phyloP scores from a whole-genome alignment of 2,797 vertebrate species.

The Neosilurus mollespiculum region DNA sequence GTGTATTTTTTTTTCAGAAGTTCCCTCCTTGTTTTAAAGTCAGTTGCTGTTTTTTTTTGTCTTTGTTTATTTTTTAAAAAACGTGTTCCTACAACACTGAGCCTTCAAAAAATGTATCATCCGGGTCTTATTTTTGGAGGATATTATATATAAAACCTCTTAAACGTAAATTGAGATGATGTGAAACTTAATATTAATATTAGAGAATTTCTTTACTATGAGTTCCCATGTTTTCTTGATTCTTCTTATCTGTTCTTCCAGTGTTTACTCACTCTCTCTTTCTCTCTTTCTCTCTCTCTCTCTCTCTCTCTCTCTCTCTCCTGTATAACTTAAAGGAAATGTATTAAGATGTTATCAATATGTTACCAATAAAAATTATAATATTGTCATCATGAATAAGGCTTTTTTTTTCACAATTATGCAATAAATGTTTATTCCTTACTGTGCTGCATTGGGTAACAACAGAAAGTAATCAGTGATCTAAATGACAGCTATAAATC shows the following conservation, averaged over 20 bases:
- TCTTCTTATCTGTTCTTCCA: conserved; percentile 61
- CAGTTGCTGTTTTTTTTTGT: conserved; percentile 7
- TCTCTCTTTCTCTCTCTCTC: no score
- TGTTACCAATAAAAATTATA: conserved; percentile 70
- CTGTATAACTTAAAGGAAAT: conserved; percentile 61
- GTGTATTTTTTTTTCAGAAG: conserved; percentile 43
- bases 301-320: conserved; percentile 24
- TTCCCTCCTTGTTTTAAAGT: background rate
- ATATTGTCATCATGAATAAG: conserved; percentile 50
- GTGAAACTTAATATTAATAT: conserved; percentile 52
- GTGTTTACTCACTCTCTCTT: conserved; percentile 53
- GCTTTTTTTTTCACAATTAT: background rate
- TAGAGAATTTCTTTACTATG: conserved; percentile 40
- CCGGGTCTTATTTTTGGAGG: conserved; percentile 44
- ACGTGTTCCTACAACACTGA: conserved; percentile 42
- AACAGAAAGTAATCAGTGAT: background rate
- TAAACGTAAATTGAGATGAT: conserved; percentile 49
- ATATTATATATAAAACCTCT: conserved; percentile 53
- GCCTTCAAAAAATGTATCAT: conserved; percentile 41
- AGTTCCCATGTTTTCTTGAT: conserved; percentile 51
- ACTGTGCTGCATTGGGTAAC: background rate
- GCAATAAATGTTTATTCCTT: background rate
- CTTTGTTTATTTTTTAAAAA: conserved; percentile 17
- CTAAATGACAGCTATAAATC: conserved; percentile 4
- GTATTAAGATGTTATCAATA: conserved; percentile 74